Evolutionary conservation across 2,888 invertebrate genomes (phyloP), one percentile per base, ranked within the genome.

Genomic region (Andrena bucephala): DNA sequence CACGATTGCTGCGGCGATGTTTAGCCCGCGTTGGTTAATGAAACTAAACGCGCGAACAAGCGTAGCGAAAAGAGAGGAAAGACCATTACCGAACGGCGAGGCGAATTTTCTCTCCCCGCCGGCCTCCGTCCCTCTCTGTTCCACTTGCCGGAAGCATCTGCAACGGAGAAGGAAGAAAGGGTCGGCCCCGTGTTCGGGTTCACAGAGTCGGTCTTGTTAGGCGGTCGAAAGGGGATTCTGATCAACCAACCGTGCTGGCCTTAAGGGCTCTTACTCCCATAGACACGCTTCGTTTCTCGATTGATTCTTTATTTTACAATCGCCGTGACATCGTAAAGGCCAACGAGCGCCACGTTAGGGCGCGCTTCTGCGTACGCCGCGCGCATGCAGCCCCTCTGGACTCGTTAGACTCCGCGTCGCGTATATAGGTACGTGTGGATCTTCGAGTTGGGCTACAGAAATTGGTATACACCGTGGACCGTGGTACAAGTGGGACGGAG

Each of bases 281-380:
- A 86, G 91, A 86, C 91, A 93, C 92, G 93, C 93, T 93, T 94
- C 93, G 94, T 93, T 93, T 93, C 92, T 90, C 93, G 89, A 93
- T 93, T 93, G 93, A 94, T 94, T 94, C 93, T 94, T 94, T 93
- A 94, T 93, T 93, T 93, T 93, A 93, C 93, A 93, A 93, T 92
- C 87, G 89, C 89, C 86, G 83, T 84, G 81, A 66, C 80, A 70
- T 78, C 77, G 85, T 72, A 87, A 85, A 87, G 81, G 80, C 81
- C 83, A 79, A 70, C 78, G 83, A 68, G 76, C 70, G 62, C 70
- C 63, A 10, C 48, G 33, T 10, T 6, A 27, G 13, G 24, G 59
- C 36, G 48, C 8, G 57, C 10, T 20, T 62, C 50, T 50, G 42
- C 33, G 72, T 36, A 42, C 36, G 59, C 5, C 57, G 68, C 54